Evolutionary conservation across 2,888 invertebrate genomes (phyloP), one percentile per base, ranked within the genome.

Genomic region (Nematopogon swammerdamellus): DNA sequence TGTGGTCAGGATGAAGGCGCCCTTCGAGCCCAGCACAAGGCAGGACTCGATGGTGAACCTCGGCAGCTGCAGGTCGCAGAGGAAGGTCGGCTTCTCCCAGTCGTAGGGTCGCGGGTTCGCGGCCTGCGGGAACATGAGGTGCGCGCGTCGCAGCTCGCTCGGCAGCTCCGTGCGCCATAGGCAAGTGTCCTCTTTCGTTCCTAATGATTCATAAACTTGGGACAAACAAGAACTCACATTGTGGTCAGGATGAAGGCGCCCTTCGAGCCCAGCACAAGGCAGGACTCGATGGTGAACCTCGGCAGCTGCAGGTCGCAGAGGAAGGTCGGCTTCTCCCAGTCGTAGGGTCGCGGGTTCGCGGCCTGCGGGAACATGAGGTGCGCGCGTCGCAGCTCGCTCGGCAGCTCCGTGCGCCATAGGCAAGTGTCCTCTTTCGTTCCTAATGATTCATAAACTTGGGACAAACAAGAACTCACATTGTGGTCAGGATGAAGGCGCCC

Each of bases 241-340:
- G 79, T 79, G 50, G 70, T 77, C 47, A 85, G 62, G 48, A 83
- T 70, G 58, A 83, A 85, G 25, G 83, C 81, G 16, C 81, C 81
- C 48, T 70, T 65, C 20, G 72, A 74, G 2, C 85, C 85, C 17
- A 85, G 67, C 6, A 85, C 61, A 1, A 85, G 64, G 56, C 85
- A 85, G 0, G 75, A 68, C 52, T 81, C 77, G 4, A 81, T 54
- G 11, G 60, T 61, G 49, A 80, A 76, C 25, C 79, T 60, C 1
- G 80, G 80, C 47, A 80, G 56, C 49, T 75, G 72, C 47, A 80
- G 53, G 47, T 80, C 76, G 50, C 73, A 73, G 61, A 79, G 61
- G 45, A 79, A 79, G 0, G 75, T 75, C 0, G 80, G 79, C 36
- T 74, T 72, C 2, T 60, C 62, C 80, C 80, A 80, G 19, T 14